phyloP scores from a whole-genome alignment of 1,140 invertebrate species.

The Ruditapes philippinarum region DNA sequence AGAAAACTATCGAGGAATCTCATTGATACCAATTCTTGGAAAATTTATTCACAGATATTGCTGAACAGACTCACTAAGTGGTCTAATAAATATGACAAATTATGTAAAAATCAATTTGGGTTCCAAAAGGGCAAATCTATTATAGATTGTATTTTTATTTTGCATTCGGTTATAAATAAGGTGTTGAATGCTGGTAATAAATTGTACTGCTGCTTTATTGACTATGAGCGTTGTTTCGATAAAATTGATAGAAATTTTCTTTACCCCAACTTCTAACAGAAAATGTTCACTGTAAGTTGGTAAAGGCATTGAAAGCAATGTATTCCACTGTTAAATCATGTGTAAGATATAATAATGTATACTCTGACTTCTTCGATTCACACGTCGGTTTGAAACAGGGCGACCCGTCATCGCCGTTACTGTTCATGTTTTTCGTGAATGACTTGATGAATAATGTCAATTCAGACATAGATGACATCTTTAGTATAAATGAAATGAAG shows the following conservation, averaged over 20 bases:
- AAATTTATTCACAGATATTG: conserved; percentile 34
- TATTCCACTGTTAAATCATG: neutral
- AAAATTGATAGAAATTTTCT: too few species aligned
- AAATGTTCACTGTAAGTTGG: conserved; percentile 2
- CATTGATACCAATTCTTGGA: conserved; percentile 1
- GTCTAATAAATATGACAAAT: conserved; percentile 4
- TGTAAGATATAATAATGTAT: neutral
- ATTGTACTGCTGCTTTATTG: neutral
- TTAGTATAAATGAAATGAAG: conserved; percentile 34
- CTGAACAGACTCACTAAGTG: neutral
- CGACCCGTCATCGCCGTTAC: neutral
- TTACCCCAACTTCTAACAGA: conserved; percentile 2
- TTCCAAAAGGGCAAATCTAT: too few species aligned
- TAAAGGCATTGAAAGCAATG: neutral
- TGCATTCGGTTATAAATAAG: neutral
- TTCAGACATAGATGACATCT: neutral
- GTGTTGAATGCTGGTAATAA: neutral
- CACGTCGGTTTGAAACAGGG: conserved; percentile 22
- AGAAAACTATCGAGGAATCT: too few species aligned
- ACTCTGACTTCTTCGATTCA: neutral
- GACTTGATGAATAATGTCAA: conserved; percentile 29
- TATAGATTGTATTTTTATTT: neutral
- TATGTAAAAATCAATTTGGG: neutral
- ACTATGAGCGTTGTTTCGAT: neutral
- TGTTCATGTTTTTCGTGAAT: conserved; percentile 37